These are phyloP conservation scores for Umimayanthus kanabou DNA, from an alignment of 92 coral and sea anemone species.

Conservation along the genomic window DNA sequence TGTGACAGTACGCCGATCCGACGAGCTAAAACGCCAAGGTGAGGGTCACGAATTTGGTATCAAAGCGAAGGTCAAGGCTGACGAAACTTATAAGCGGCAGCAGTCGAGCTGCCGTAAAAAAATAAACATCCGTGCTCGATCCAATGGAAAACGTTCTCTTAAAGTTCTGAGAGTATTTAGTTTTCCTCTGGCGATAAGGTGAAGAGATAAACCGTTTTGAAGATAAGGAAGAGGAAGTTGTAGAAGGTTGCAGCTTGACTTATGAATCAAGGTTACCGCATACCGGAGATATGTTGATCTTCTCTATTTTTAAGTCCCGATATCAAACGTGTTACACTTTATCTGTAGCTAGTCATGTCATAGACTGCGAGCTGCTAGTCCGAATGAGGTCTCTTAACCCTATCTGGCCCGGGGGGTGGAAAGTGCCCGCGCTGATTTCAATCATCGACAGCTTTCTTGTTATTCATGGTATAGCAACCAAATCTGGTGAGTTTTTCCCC, in stretches of 20 bases:
- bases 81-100: neutral
- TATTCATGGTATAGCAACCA: no score
- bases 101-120: neutral
- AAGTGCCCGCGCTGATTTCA: no score
- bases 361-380: no score
- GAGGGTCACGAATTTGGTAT: neutral
- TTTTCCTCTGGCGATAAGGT: neutral
- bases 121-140: no score
- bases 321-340: no score
- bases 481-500: no score
- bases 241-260: no score
- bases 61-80: neutral
- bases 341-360: no score
- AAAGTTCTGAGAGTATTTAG: neutral
- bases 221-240: neutral
- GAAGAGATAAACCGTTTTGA: neutral
- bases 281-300: neutral
- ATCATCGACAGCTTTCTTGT: no score
- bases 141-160: neutral
- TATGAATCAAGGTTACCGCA: neutral
- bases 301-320: neutral
- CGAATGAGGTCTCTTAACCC: no score
- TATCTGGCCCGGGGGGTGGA: no score
- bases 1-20: no score
- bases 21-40: neutral